Conservation (phyloP, 1,140 invertebrate species). For the Leptopilina boulardi region DNA sequence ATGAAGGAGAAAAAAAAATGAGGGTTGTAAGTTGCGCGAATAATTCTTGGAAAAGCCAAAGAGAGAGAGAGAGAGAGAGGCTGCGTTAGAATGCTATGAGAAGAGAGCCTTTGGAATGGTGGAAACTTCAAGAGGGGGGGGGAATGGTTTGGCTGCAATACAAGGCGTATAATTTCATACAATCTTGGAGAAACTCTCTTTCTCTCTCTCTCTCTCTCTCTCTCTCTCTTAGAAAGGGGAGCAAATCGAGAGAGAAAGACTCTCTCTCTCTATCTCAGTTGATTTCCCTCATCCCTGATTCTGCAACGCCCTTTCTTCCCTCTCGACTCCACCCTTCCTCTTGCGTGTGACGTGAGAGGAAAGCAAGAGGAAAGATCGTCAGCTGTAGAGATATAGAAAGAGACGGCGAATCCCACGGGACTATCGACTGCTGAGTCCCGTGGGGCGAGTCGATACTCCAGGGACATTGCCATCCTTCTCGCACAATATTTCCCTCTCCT, state of each 20-base stretch:
- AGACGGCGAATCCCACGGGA: constrained; percentile 71
- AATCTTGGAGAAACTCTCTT: constrained; percentile 59
- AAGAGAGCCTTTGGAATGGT: constrained; percentile 43
- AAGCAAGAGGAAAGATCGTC: constrained; percentile 40
- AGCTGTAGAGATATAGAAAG: constrained; percentile 46
- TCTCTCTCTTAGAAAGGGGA: constrained; percentile 6
- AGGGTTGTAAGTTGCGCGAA: constrained; percentile 63
- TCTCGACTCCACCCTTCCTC: constrained; percentile 27
- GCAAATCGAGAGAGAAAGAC: constrained; percentile 42
- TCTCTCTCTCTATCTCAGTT: constrained; percentile 7
- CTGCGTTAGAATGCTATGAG: constrained; percentile 45
- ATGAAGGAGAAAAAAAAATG: constrained; percentile 62
- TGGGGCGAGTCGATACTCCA: constrained; percentile 76
- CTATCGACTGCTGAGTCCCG: constrained; percentile 75
- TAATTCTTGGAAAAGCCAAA: constrained; percentile 60
- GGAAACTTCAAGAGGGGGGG: constrained; percentile 40
- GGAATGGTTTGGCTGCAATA: constrained; percentile 59
- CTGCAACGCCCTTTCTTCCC: constrained; percentile 34
- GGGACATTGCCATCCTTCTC: constrained; percentile 62
- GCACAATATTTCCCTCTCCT: constrained; percentile 44
- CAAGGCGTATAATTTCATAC: constrained; percentile 68
- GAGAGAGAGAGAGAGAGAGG: too few relatives aligned
- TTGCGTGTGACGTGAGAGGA: constrained; percentile 39
- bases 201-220: constrained; percentile 25
- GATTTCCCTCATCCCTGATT: constrained; percentile 30